Percentiles rank a stretch among this genome's conserved stretches.
Conservation (phyloP, 1,140 invertebrate genomes). For the Drosophila erecta region DNA sequence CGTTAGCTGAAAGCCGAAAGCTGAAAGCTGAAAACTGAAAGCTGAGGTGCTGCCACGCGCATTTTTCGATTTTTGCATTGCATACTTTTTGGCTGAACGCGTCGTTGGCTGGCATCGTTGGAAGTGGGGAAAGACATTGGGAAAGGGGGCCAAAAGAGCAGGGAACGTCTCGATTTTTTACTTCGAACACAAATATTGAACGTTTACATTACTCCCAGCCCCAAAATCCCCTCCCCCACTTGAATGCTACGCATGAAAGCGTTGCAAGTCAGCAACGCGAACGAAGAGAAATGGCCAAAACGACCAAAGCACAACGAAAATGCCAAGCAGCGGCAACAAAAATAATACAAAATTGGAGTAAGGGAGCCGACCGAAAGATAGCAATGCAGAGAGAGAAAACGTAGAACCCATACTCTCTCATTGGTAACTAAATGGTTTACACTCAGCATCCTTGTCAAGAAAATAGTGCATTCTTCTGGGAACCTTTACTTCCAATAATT, state of each 20-base stretch:
- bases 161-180: slow-evolving; percentile 60
- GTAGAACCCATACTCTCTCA: too few species aligned
- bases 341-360: slow-evolving; percentile 33
- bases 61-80: slow-evolving; percentile 76
- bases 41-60: slow-evolving; percentile 36
- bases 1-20: too few species aligned
- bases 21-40: slow-evolving; percentile 21
- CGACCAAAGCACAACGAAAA: slow-evolving; percentile 49
- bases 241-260: slow-evolving; percentile 72
- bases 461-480: too few species aligned
- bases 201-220: slow-evolving; percentile 57
- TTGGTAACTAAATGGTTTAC: neutral
- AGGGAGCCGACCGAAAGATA: slow-evolving; percentile 56
- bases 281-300: slow-evolving; percentile 79
- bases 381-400: slow-evolving; percentile 23
- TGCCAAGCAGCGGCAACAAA: slow-evolving; percentile 37
- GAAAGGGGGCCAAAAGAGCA: neutral
- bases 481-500: too few species aligned
- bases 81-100: slow-evolving; percentile 79
- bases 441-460: neutral
- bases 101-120: slow-evolving; percentile 26
- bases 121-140: slow-evolving; percentile 7
- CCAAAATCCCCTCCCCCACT: neutral
- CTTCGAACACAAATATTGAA: slow-evolving; percentile 80
- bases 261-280: slow-evolving; percentile 76